These are phyloP conservation scores for Drosophila guanche DNA, from an alignment of 1,140 invertebrate species.

Conservation along the genomic window DNA sequence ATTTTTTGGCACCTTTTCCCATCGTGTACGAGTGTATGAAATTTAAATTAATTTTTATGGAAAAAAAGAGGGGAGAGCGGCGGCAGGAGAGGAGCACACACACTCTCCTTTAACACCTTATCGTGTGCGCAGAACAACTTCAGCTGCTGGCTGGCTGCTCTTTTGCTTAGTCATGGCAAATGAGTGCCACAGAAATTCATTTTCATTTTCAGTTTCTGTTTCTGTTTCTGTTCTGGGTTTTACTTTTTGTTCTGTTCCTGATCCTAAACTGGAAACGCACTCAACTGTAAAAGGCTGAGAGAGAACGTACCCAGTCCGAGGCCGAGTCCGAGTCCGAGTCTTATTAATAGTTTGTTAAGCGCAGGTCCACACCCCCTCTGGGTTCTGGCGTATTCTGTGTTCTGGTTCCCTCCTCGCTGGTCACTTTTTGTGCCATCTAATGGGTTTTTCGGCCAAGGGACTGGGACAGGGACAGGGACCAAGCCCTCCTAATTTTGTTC, in stretches of 20 bases:
- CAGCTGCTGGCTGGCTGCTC: conserved; percentile 52
- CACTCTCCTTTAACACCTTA: conserved; percentile 68
- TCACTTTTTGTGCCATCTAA: conserved; percentile 71
- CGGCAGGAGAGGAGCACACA: conserved; percentile 19
- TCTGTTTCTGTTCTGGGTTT: no score
- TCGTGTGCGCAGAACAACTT: conserved; percentile 56
- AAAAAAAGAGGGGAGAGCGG: neutral
- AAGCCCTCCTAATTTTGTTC: conserved; percentile 73
- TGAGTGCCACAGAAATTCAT: conserved; percentile 64
- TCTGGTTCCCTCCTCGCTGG: conserved; percentile 13
- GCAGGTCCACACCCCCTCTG: conserved; percentile 72
- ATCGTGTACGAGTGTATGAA: conserved; percentile 15
- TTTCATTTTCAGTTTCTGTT: conserved; percentile 20
- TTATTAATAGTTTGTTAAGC: conserved; percentile 82
- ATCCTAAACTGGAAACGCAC: conserved; percentile 44
- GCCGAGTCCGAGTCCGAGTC: conserved; percentile 19
- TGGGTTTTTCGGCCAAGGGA: conserved; percentile 46
- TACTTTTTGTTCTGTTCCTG: conserved; percentile 30
- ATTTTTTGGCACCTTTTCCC: conserved; percentile 46
- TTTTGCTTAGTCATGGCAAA: conserved; percentile 75
- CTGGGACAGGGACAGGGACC: neutral
- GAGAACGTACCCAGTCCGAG: conserved; percentile 17
- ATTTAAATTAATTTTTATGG: conserved; percentile 47
- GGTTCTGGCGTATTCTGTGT: conserved; percentile 1
- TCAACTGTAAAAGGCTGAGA: conserved; percentile 62